Conservation (phyloP, 1,140 invertebrate genomes). For the Nephila pilipes region DNA sequence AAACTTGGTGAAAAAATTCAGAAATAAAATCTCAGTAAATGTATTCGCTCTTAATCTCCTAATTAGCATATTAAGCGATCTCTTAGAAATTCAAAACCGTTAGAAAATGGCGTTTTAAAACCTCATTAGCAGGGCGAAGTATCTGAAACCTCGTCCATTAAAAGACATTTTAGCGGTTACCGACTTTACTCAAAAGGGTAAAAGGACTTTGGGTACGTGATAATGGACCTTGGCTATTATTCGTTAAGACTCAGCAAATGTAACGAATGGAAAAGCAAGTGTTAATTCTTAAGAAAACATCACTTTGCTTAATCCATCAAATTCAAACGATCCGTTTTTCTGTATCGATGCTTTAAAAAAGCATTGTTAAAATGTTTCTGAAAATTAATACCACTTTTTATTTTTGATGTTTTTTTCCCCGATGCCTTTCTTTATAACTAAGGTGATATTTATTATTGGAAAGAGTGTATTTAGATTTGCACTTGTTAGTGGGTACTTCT, state of each 20-base stretch:
- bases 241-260: background rate
- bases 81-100: conserved; percentile 52
- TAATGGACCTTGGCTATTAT: conserved; percentile 31
- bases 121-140: conserved; percentile 37
- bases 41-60: conserved; percentile 63
- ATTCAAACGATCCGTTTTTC: background rate
- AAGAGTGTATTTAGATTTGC: too few species aligned
- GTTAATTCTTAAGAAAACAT: background rate
- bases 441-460: too few species aligned
- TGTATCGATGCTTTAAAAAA: background rate
- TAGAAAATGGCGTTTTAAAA: conserved; percentile 66
- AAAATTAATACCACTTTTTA: background rate
- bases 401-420: too few species aligned
- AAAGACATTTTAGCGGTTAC: conserved; percentile 53
- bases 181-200: background rate
- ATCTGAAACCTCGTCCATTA: conserved; percentile 56
- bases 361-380: background rate
- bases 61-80: conserved; percentile 66
- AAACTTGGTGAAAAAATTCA: conserved; percentile 27
- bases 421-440: too few species aligned
- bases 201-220: background rate
- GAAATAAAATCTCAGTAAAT: conserved; percentile 62
- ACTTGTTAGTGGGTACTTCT: too few species aligned
- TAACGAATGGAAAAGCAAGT: conserved; percentile 12
- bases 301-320: background rate